These are phyloP conservation scores for Drosophila fulvimacula DNA, from an alignment of 2,888 invertebrate species.

Conservation along the genomic window DNA sequence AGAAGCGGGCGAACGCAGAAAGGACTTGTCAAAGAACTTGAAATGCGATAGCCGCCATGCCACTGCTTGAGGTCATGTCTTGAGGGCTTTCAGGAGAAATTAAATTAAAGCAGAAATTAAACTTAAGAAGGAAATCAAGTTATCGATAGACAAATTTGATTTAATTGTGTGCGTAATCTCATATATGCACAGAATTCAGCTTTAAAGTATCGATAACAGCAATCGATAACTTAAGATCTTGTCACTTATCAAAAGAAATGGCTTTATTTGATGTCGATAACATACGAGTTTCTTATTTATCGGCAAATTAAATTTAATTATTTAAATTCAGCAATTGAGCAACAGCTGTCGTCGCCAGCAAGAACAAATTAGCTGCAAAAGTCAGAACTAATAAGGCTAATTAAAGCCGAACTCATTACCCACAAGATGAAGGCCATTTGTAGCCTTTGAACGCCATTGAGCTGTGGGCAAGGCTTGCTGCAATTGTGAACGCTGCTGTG, in stretches of 20 bases:
- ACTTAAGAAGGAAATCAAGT: neutral
- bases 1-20: neutral
- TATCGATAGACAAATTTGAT: too few species aligned
- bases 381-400: neutral
- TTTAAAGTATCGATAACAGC: neutral
- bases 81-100: neutral
- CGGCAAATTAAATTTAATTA: too few species aligned
- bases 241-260: too few species aligned
- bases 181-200: too few species aligned
- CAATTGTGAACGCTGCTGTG: conserved; percentile 4
- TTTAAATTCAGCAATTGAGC: too few species aligned
- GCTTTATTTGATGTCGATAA: too few species aligned
- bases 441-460: neutral
- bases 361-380: neutral
- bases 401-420: neutral
- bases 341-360: neutral
- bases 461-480: neutral
- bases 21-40: neutral
- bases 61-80: neutral
- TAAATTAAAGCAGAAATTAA: neutral
- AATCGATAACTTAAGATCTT: neutral
- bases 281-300: too few species aligned
- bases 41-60: neutral
- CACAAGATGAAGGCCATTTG: neutral
- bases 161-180: too few species aligned